These are phyloP conservation scores for Cochlearius cochlearius DNA, from an alignment of 2,113 vertebrate species.

Conservation along the genomic window DNA sequence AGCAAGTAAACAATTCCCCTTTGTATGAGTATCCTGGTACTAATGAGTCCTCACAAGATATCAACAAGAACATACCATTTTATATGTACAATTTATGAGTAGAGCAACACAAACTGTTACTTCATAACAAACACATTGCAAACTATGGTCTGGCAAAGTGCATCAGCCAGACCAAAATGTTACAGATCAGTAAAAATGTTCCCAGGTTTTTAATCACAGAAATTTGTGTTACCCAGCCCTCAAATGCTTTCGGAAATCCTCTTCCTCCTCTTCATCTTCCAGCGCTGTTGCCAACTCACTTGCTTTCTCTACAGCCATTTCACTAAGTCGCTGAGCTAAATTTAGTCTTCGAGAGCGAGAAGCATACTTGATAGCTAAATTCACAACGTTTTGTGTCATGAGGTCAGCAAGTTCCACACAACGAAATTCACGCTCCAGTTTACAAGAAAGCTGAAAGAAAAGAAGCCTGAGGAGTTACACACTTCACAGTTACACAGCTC, in stretches of 20 bases:
- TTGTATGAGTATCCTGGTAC: background rate
- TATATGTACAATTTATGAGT: accelerated
- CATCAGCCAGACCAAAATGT: background rate
- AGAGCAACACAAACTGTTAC: background rate
- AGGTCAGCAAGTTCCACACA: constrained; percentile 90
- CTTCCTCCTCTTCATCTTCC: constrained; percentile 60
- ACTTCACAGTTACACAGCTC: background rate
- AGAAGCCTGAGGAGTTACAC: background rate
- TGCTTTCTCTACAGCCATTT: constrained; percentile 87
- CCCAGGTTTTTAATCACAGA: background rate
- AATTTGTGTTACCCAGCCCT: constrained; percentile 72
- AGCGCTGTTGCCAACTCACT: constrained; percentile 66
- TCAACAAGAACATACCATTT: background rate
- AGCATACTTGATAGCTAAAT: constrained; percentile 91
- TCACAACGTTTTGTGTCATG: constrained; percentile 88
- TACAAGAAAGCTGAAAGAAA: constrained; percentile 87
- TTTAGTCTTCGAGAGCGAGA: constrained; percentile 86
- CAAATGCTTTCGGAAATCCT: constrained; percentile 61
- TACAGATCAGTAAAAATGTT: background rate
- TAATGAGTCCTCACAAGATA: background rate
- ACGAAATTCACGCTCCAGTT: constrained; percentile 92
- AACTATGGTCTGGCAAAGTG: accelerated
- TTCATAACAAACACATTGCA: background rate
- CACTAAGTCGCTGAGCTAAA: constrained; percentile 86
- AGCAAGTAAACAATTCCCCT: background rate